phyloP scores from a whole-genome alignment of 1,140 invertebrate species.

The Eriocheir sinensis region DNA sequence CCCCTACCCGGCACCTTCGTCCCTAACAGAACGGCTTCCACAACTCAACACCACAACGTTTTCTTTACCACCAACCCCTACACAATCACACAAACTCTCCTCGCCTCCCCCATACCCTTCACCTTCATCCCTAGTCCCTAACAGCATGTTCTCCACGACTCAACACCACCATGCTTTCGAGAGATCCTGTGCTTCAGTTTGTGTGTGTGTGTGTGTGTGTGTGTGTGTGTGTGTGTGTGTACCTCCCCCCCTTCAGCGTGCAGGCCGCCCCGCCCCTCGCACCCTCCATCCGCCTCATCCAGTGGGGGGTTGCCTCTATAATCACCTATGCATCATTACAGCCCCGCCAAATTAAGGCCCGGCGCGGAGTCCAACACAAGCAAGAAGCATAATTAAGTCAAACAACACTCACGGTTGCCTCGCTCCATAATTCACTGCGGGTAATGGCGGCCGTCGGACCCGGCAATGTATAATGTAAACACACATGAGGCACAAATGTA shows the following conservation, averaged over 20 bases:
- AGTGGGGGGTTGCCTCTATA: not conserved
- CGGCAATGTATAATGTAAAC: conserved; percentile 30
- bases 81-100: not conserved
- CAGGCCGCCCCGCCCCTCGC: not conserved
- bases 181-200: no score
- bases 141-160: not conserved
- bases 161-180: not conserved
- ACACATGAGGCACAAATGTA: conserved; percentile 24
- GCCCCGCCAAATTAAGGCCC: not conserved
- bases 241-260: not conserved
- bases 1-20: not conserved
- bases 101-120: no score
- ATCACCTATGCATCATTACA: conserved; percentile 38
- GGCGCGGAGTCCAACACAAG: conserved; percentile 8
- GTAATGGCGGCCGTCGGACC: conserved; percentile 54
- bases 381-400: conserved; percentile 54
- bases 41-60: not conserved
- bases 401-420: not conserved
- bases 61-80: not conserved
- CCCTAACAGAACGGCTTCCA: not conserved
- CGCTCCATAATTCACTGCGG: conserved; percentile 52
- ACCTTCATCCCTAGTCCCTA: not conserved
- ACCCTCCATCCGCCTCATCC: not conserved
- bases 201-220: no score
- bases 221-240: not conserved